Evolutionary conservation across 1,140 invertebrate genomes (phyloP).

Genomic region (Heliconius hewitsoni): DNA sequence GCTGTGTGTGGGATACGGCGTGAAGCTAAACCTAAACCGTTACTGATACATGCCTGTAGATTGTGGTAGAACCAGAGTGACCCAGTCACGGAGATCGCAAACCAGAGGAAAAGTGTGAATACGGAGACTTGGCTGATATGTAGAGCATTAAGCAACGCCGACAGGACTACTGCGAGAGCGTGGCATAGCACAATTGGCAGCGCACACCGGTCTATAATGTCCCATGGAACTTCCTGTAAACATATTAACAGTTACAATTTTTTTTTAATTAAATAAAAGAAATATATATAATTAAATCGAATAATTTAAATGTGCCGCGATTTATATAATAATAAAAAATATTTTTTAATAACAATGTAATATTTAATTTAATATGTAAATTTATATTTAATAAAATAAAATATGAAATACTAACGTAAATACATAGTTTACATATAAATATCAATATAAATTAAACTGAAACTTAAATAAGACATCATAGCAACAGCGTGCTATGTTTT

Average conservation of each 20-base stretch:
- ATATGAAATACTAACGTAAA: too few species aligned
- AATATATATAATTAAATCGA: background rate
- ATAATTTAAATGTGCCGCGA: too few species aligned
- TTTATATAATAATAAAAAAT: too few species aligned
- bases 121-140: constrained; percentile 88
- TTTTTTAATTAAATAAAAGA: too few species aligned
- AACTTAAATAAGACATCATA: background rate
- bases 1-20: too few species aligned
- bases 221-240: constrained; percentile 86
- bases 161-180: constrained; percentile 87
- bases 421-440: background rate
- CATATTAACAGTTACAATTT: background rate
- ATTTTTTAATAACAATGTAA: too few species aligned
- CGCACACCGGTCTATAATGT: constrained; percentile 89
- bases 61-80: constrained; percentile 90
- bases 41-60: constrained; percentile 85
- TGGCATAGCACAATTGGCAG: constrained; percentile 89
- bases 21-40: too few species aligned
- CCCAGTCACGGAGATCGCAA: constrained; percentile 85
- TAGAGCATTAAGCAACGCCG: constrained; percentile 85
- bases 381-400: too few species aligned
- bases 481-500: background rate
- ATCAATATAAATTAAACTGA: background rate
- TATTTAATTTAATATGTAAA: too few species aligned
- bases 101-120: constrained; percentile 88